Evolutionary conservation across 92 coral and sea anemone species (phyloP), one percentile per base, ranked within the genome.

Genomic region (Siderastrea radians): DNA sequence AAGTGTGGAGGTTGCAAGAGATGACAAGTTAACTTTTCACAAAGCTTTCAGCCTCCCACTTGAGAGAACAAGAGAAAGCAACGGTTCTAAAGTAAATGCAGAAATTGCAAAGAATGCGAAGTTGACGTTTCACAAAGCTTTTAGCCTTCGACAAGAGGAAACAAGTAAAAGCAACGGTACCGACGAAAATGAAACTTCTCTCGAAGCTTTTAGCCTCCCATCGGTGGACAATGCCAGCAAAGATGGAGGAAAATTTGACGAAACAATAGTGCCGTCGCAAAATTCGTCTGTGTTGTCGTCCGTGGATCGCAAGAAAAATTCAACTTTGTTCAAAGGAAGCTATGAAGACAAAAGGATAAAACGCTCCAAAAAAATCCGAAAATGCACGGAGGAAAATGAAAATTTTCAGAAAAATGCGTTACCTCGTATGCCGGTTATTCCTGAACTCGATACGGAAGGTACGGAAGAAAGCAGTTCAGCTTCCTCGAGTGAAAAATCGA

Each of bases 351-450:
- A 9, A 9, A 68, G 3, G 48, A 2, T 10, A 13, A 78, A 64
- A 8, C 59, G 72, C 4, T 63, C 73, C 43, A 79, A 79, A 72
- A 79, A 49, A 65, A 79, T 47, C 68, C 72, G 73, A 48, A 79
- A 58, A 16, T 50, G 12, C 14, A 10, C 61, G 10, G 83, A 79
- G 17, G 15, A 3, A n/a, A 61, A 9, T 46, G 59, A 64, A 63
- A 6, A 26, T n/a, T 49, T 8, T 12, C 48, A 48, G 12, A 46
- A 50, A 19, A 79, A 44, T 16, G 52, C 19, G 2, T 66, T 48
- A 3, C 19, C 44, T 9, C 59, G 19, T 43, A 15, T 77, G 81
- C 81, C 81, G 11, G 81, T 13, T 5, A 57, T 77, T 77, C n/a
- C 17, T 46, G 81, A 77, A 77, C 44, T 46, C 10, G 68, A 58